Base-by-base conservation (phyloP, 2,888 invertebrate species). In the Odontomyia ornata region DNA sequence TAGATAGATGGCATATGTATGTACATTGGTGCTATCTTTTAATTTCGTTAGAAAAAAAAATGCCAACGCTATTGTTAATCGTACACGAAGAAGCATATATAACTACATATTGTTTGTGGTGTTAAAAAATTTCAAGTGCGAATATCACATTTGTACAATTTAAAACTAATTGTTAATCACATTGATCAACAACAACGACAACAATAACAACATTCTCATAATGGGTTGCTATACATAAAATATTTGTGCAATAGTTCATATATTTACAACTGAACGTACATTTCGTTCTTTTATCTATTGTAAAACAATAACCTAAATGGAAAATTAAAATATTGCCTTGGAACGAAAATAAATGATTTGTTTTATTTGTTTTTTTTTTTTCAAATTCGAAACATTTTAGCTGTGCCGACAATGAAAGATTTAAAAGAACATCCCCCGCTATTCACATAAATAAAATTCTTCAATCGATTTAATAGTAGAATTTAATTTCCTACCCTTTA, bases 151-250 rank as follows among this genome's bases (percentile, higher is more conserved):
- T 25, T 62, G 27, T 60, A 60, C 27, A 60, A 25, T 21, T 11
- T 23, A 25, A 65, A 65, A 18, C 23, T 36, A 36, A 36, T 65
- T 65, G 36, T 65, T 65, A 65, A 65, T 65, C 65, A 65, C 65
- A 64, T 64, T 28, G 62, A 64, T 64, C 27, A 64, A 28, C 28
- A 64, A 9, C 3, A 65, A 27, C n/a, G 15, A 65, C 36, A 36
- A 18, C 65, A 65, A 65, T n/a, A 62, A 65, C 5, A 18, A 18
- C 30, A 65, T 65, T 65, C 65, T 18, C 23, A 28, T n/a, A 25
- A 11, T 30, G 1, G n/a, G 18, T 65, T 27, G 36, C 2, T 65
- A 36, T 36, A 65, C 30, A 36, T 28, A 36, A 43, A 62, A 23
- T 57, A 23, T 5, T 57, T 27, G 30, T 64, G 64, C 28, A 28